These are phyloP conservation scores for Drosophila arizonae DNA, from an alignment of 1,140 invertebrate genomes.

Conservation along the genomic window DNA sequence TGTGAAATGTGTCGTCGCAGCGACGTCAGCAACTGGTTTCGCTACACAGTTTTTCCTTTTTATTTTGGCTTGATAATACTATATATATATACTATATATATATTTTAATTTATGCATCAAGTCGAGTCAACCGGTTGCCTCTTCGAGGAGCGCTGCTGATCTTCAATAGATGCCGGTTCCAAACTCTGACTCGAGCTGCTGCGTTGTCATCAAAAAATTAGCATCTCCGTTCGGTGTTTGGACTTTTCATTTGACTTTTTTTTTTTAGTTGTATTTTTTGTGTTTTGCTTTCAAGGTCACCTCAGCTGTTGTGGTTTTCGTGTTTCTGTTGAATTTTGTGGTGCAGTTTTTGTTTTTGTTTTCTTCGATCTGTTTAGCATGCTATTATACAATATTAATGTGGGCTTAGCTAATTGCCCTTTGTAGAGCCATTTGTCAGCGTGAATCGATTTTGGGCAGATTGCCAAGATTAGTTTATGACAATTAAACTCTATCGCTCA, in stretches of 20 bases:
- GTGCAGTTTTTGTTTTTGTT: conserved; percentile 20
- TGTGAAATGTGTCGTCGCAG: conserved; percentile 37
- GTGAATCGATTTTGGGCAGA: conserved; percentile 6
- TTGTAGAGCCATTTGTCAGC: conserved; percentile 16
- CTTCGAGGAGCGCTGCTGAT: conserved; percentile 33
- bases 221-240: conserved; percentile 52
- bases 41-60: conserved; percentile 42
- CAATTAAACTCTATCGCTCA: conserved; percentile 5
- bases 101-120: conserved; percentile 50
- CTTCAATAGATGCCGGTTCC: conserved; percentile 44
- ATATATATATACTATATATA: neutral
- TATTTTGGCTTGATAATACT: conserved; percentile 44
- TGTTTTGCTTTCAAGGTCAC: conserved; percentile 41
- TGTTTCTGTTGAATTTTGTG: conserved; percentile 35
- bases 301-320: conserved; percentile 10
- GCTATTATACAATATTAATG: conserved; percentile 22
- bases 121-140: conserved; percentile 59
- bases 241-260: conserved; percentile 44
- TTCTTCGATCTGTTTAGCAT: conserved; percentile 11
- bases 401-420: conserved; percentile 9
- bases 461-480: conserved; percentile 1
- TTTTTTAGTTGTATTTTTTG: conserved; percentile 4
- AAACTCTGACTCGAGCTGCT: conserved; percentile 9
- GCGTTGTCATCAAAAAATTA: conserved; percentile 66
- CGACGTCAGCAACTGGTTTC: conserved; percentile 72